phyloP scores from a whole-genome alignment of 2,888 invertebrate genomes.

The Hyposoter dolosus region DNA sequence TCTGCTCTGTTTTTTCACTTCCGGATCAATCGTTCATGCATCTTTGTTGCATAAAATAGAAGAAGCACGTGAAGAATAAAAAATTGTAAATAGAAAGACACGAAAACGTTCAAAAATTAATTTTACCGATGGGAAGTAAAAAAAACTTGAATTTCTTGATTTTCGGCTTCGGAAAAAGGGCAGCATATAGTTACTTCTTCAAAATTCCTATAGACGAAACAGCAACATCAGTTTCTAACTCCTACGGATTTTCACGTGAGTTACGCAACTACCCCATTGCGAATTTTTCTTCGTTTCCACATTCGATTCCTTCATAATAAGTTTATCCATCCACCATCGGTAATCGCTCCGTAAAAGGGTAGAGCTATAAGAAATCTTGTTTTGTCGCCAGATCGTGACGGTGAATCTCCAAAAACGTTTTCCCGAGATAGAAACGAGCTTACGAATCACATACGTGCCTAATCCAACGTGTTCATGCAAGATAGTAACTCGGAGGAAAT shows the following conservation, averaged over 20 bases:
- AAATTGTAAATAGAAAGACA: not conserved
- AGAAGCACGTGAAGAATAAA: too few relatives aligned
- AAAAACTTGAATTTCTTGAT: not conserved
- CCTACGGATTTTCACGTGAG: too few relatives aligned
- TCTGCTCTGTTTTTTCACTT: too few relatives aligned
- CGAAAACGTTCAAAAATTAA: not conserved
- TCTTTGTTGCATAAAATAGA: not conserved
- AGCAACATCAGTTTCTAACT: not conserved
- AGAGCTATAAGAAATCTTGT: constrained; percentile 5
- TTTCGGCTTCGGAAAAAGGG: not conserved
- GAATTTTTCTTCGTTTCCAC: not conserved
- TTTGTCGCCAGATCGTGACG: constrained; percentile 18
- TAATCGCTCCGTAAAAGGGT: constrained; percentile 23
- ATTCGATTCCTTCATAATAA: constrained; percentile 23
- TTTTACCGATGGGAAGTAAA: not conserved
- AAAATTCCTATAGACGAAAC: not conserved
- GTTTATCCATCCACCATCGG: constrained; percentile 20
- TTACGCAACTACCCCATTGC: not conserved
- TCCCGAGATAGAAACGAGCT: not conserved
- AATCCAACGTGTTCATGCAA: not conserved
- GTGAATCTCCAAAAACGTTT: not conserved
- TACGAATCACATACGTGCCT: not conserved
- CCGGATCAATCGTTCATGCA: not conserved
- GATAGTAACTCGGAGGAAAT: not conserved
- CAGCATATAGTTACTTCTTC: too few relatives aligned